Base-by-base conservation (phyloP, 2,113 vertebrate species). In the Apteryx mantelli region DNA sequence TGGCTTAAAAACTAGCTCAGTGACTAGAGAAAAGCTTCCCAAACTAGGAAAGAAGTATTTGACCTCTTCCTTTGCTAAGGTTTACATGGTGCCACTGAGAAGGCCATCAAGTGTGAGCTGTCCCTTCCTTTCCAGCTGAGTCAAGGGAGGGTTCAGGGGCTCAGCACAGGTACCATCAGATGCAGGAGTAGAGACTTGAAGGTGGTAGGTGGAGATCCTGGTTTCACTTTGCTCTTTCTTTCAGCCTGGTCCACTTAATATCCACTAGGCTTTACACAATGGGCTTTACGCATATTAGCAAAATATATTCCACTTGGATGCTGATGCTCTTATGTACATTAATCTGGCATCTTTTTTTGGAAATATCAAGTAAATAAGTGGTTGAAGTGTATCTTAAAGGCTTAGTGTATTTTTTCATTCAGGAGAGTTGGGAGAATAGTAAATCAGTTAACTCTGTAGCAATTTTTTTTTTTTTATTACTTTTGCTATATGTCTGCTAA, bases 101-200 rank as follows among this genome's bases (percentile, higher is more conserved):
- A 82, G 68, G 25, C 53, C n/a, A 2, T 20, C 18, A 34, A 22
- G 28, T 76, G 38, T 18, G 42, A 90, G 14, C 18, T 90, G 42
- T 38, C 82, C 0, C 0, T 32, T 46, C n/a, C 34, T 73, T 52
- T 70, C 73, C 9, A 5, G 14, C 6, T 50, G 30, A 22, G 22
- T 44, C 44, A 56, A 84, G 74, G 80, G 58, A 34, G 38, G 26
- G 34, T 30, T 63, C 50, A 17, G 73, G 25, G 76, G 19, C 38
- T 40, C 1, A 1, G 32, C 2, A 1, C 30, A 0, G 0, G 53
- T 32, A 9, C 16, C 19, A 48, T 44, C 46, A 63, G 32, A 5
- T 20, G 13, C 28, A 21, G 26, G 81, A 84, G 22, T 80, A 28
- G 44, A 46, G 38, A 28, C 14, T 78, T 56, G 42, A 61, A 36